These are phyloP conservation scores for Anguilla rostrata DNA, from an alignment of 2,113 vertebrate genomes.

Conservation along the genomic window DNA sequence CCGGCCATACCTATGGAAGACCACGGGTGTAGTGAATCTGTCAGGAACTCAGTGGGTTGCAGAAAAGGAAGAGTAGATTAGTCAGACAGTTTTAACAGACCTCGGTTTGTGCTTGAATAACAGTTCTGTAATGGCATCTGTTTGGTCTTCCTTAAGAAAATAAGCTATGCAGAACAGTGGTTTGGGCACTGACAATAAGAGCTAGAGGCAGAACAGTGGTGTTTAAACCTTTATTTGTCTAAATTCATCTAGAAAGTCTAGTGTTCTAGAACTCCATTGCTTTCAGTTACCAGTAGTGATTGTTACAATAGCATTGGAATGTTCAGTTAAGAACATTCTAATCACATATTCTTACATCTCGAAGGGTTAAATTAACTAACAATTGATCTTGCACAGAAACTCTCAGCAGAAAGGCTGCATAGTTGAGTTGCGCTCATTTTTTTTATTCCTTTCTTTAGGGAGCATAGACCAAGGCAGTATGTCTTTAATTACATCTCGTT, in stretches of 20 bases:
- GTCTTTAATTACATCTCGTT: constrained; percentile 12
- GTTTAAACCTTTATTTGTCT: neutral
- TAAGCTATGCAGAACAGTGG: neutral
- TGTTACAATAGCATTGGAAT: too few species aligned
- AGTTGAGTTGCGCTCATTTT: neutral
- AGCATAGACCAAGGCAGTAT: neutral
- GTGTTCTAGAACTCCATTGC: too few species aligned
- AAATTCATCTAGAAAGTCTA: neutral
- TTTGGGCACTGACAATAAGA: neutral
- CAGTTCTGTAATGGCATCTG: neutral
- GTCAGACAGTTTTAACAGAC: neutral
- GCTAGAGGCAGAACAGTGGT: neutral
- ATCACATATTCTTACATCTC: too few species aligned
- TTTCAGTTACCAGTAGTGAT: too few species aligned
- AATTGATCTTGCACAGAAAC: neutral
- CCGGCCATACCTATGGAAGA: neutral
- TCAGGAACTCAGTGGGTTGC: neutral
- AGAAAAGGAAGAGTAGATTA: neutral
- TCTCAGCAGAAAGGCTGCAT: neutral
- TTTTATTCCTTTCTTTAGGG: neutral
- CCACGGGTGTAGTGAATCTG: neutral
- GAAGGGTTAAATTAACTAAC: too few species aligned
- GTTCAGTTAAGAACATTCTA: too few species aligned
- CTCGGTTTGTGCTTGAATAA: neutral
- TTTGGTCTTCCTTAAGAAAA: neutral